Percentiles rank a stretch among this genome's conserved stretches.
Evolutionary conservation across 1,140 invertebrate genomes (phyloP).

Genomic region (Nymphalis io): DNA sequence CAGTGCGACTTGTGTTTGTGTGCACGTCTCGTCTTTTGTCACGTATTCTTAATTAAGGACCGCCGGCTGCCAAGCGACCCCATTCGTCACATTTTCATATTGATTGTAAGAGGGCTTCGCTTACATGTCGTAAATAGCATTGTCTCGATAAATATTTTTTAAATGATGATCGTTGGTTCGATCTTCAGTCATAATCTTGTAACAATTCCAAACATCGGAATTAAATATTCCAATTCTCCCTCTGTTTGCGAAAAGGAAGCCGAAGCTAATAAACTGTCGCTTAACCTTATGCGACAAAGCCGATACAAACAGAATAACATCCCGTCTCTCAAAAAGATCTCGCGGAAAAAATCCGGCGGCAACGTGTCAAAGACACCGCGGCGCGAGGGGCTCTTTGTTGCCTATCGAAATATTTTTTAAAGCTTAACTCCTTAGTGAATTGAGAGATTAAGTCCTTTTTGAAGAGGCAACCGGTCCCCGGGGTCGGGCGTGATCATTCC

Average conservation of each 20-base stretch:
- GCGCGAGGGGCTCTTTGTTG: slow-evolving; percentile 72
- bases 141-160: slow-evolving; percentile 53
- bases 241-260: slow-evolving; percentile 73
- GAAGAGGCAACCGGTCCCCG: slow-evolving; percentile 74
- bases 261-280: slow-evolving; percentile 74
- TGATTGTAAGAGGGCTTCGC: slow-evolving; percentile 64
- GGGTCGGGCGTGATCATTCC: slow-evolving; percentile 76
- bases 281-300: slow-evolving; percentile 77
- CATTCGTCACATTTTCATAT: slow-evolving; percentile 76
- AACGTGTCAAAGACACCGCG: slow-evolving; percentile 79
- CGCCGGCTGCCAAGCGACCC: slow-evolving; percentile 68
- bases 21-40: slow-evolving; percentile 81
- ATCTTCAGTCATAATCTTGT: slow-evolving; percentile 27
- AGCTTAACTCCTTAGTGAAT: slow-evolving; percentile 80
- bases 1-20: slow-evolving; percentile 72
- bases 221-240: slow-evolving; percentile 52
- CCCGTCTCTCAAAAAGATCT: slow-evolving; percentile 69
- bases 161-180: slow-evolving; percentile 18
- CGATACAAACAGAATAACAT: slow-evolving; percentile 78
- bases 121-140: slow-evolving; percentile 45
- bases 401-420: slow-evolving; percentile 79
- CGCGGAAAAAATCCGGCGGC: slow-evolving; percentile 74
- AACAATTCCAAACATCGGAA: slow-evolving; percentile 41
- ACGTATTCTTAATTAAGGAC: slow-evolving; percentile 82
- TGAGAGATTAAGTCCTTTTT: slow-evolving; percentile 80